A percentile compares a stretch with the other conserved stretches of the same genome.
Evolutionary conservation across 2,113 vertebrate species (phyloP).

Genomic region (Thamnophis sirtalis): DNA sequence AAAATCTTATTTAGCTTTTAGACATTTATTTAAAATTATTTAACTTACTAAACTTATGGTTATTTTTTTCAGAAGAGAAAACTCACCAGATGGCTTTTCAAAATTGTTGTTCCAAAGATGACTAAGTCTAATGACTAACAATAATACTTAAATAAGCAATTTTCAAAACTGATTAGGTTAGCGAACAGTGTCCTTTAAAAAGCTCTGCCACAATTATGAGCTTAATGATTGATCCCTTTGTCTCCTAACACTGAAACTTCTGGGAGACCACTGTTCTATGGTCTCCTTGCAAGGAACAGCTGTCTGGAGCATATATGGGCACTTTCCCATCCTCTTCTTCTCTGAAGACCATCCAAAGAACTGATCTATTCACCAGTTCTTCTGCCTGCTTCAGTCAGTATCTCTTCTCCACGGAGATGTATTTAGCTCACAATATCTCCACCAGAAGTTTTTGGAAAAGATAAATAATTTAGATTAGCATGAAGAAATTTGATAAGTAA

Average conservation of each 20-base stretch:
- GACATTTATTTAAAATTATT: background rate
- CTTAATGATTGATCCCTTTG: background rate
- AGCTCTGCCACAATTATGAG: background rate
- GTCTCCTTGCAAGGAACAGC: background rate
- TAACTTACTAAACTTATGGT: background rate
- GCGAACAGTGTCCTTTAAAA: background rate
- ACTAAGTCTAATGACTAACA: no score
- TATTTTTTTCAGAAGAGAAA: background rate
- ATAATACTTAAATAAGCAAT: background rate
- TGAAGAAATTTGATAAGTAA: background rate
- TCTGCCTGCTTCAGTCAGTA: background rate
- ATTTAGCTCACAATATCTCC: background rate
- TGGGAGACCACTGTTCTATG: background rate
- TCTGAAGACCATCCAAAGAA: background rate
- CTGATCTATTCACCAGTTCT: background rate
- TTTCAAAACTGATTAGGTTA: background rate
- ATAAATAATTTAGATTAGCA: conserved; percentile 11
- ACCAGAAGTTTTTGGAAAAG: background rate
- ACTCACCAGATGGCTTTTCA: background rate
- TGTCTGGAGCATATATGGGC: background rate
- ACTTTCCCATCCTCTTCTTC: background rate
- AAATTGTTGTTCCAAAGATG: background rate
- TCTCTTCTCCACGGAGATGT: background rate
- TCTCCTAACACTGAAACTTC: background rate
- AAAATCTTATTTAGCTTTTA: background rate